A percentile compares a stretch with the other conserved stretches of the same genome.
These are phyloP conservation scores for Chymomyza fuscimana DNA, from an alignment of 2,888 invertebrate species.

Conservation along the genomic window DNA sequence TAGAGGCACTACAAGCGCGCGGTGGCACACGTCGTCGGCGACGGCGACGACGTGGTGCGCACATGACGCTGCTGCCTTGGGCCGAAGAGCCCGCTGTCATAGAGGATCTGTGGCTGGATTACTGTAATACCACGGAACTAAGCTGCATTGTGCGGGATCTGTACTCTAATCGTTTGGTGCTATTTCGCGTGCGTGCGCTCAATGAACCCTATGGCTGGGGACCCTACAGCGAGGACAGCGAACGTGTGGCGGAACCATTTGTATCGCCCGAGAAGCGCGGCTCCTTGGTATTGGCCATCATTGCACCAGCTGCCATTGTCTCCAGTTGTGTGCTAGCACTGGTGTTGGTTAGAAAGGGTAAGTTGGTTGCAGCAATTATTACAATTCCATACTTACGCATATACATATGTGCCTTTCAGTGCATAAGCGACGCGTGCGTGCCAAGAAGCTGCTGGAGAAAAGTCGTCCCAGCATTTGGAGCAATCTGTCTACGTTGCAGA, in stretches of 20 bases:
- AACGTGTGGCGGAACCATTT: constrained; percentile 79
- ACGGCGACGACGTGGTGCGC: constrained; percentile 39
- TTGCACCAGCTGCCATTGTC: constrained; percentile 82
- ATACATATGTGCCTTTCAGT: constrained; percentile 78
- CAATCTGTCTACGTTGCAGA: constrained; percentile 92
- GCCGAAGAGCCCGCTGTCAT: constrained; percentile 82
- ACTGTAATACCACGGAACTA: constrained; percentile 88
- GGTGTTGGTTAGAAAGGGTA: constrained; percentile 72
- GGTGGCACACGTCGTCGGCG: constrained; percentile 48
- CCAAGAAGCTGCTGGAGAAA: constrained; percentile 85
- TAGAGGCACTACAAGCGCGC: constrained; percentile 84
- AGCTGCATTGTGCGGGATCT: constrained; percentile 88
- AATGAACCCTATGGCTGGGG: constrained; percentile 91
- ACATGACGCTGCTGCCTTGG: constrained; percentile 78
- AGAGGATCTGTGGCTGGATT: constrained; percentile 82
- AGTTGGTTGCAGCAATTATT: constrained; percentile 20
- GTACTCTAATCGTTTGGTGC: constrained; percentile 83
- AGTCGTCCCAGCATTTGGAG: constrained; percentile 84
- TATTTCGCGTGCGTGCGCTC: constrained; percentile 88
- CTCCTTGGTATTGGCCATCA: constrained; percentile 83
- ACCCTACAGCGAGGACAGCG: constrained; percentile 85
- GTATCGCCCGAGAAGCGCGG: constrained; percentile 77
- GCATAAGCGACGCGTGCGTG: constrained; percentile 83
- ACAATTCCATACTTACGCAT: neutral
- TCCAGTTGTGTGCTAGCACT: constrained; percentile 75